A percentile compares a stretch with the other conserved stretches of the same genome.
Conservation (phyloP, 2,797 vertebrate species). For the Ibycter americanus region DNA sequence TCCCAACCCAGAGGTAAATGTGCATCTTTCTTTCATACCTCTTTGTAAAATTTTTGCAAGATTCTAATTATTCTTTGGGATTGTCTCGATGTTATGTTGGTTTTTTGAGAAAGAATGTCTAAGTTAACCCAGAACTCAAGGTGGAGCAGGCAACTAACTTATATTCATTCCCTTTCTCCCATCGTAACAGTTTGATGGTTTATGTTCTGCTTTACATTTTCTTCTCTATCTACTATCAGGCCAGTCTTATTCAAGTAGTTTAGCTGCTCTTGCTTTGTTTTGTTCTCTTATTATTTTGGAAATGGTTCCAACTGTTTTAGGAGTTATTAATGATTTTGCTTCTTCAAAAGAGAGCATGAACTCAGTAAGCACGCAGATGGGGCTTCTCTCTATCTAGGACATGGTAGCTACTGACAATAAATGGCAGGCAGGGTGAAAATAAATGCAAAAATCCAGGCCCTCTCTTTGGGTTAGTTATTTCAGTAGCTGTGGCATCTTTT, state of each 20-base stretch:
- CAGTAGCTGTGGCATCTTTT: background rate
- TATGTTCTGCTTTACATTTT: background rate
- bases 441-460: background rate
- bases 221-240: background rate
- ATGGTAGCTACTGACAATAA: background rate
- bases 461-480: background rate
- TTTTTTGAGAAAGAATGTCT: background rate
- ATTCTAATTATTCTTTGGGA: background rate
- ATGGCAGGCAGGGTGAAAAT: background rate
- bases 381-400: background rate
- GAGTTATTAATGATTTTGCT: background rate
- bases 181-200: background rate
- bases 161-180: background rate
- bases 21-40: background rate
- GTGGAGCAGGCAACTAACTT: background rate
- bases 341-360: background rate
- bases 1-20: background rate
- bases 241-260: background rate
- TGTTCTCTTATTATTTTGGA: background rate
- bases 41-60: background rate
- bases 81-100: accelerated
- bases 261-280: background rate
- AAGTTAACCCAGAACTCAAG: background rate
- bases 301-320: background rate
- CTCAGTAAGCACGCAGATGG: background rate